Evolutionary conservation across 2,113 vertebrate species (phyloP).

Genomic region (Pluvialis apricaria): DNA sequence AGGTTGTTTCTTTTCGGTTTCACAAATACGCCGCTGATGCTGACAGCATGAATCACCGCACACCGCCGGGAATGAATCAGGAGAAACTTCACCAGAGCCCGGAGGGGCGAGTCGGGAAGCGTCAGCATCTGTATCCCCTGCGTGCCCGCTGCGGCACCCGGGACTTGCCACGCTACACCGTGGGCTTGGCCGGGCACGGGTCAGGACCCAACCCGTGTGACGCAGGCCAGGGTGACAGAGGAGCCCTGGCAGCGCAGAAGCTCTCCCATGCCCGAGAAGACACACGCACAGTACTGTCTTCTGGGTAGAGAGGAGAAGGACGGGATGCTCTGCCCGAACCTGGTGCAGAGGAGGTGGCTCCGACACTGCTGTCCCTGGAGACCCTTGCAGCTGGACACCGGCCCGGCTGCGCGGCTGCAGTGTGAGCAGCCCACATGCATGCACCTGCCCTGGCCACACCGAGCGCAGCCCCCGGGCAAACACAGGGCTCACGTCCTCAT

Average conservation of each 20-base stretch:
- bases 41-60: not conserved
- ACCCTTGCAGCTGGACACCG: no score
- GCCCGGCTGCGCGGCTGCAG: fast-evolving
- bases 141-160: fast-evolving
- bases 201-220: not conserved
- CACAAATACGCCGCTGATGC: not conserved
- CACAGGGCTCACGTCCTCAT: not conserved
- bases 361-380: fast-evolving
- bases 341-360: not conserved
- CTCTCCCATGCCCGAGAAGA: fast-evolving
- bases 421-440: not conserved
- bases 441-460: not conserved
- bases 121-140: fast-evolving
- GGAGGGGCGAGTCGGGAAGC: fast-evolving
- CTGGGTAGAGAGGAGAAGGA: not conserved
- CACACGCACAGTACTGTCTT: no score
- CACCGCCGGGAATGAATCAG: not conserved
- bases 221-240: not conserved
- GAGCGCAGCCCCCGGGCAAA: not conserved
- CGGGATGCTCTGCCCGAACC: fast-evolving
- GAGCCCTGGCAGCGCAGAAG: fast-evolving
- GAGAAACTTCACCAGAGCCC: not conserved
- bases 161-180: fast-evolving
- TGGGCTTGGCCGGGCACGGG: fast-evolving
- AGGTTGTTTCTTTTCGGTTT: not conserved